These are phyloP conservation scores for Tamandua tetradactyla DNA, from an alignment of 2,797 vertebrate genomes.

Conservation along the genomic window DNA sequence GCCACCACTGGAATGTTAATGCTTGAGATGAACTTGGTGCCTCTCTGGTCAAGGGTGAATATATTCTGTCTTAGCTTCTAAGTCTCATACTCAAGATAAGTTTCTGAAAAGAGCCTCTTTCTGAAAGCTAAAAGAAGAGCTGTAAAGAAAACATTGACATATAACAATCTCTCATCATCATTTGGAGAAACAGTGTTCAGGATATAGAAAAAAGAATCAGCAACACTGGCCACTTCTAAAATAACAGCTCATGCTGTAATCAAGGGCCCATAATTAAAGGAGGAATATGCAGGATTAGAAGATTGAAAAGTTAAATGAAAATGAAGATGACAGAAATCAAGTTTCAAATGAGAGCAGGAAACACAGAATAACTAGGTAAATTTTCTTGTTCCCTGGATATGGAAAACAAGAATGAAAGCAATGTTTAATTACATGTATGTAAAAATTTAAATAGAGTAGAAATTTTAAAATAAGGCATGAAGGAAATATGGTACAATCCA, in stretches of 20 bases:
- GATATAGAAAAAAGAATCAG: neutral
- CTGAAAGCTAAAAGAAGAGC: neutral
- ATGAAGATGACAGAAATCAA: neutral
- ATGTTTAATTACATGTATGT: neutral
- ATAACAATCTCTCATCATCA: neutral
- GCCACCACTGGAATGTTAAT: neutral
- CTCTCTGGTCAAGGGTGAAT: neutral
- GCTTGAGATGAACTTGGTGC: neutral
- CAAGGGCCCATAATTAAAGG: neutral
- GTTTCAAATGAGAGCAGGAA: slow-evolving; percentile 4
- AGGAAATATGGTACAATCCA: neutral
- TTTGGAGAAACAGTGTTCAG: neutral
- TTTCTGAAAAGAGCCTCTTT: neutral
- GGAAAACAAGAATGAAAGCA: neutral
- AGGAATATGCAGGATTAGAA: neutral
- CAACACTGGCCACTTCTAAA: neutral
- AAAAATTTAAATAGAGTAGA: neutral
- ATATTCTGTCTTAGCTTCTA: neutral
- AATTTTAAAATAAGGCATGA: neutral
- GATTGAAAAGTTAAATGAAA: neutral
- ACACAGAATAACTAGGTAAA: neutral
- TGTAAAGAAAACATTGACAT: neutral
- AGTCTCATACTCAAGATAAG: neutral
- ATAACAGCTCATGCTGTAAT: neutral
- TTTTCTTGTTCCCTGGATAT: neutral